Base-by-base conservation (phyloP, 1,140 invertebrate species). In the Berghia stephanieae region DNA sequence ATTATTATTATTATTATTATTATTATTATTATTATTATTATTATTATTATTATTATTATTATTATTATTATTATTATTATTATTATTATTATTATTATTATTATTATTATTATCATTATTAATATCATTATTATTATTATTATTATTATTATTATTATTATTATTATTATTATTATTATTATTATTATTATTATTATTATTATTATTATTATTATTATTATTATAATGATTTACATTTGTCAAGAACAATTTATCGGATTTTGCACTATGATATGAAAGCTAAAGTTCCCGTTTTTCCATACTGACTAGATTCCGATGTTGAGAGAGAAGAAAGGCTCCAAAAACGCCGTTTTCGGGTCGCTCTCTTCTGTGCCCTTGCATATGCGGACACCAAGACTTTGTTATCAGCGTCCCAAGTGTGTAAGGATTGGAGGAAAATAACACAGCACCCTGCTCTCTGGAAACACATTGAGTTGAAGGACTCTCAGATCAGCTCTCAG, bases 381-480 rank as follows among this genome's bases (percentile, higher is more conserved):
- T 86, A 82, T 69, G 75, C 86, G 36, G 86, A 87, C 72, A 82
- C 80, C 2, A 42, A 69, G n/a, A 79, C 80, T 16, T 77, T 86
- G 0, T 34, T 81, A 13, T 63, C 71, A 13, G 73, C 82, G 40
- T 66, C 85, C 0, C 43, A 72, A 10, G 83, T 87, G 13, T 83
- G 82, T 77, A 81, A 80, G 43, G 82, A 84, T 67, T 87, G 86
- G 86, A 77, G 79, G 21, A 78, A 84, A 36, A 80, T 87, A 63
- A 83, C 82, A 40, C 72, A 83, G 60, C 82, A 86, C 49, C 83
- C 85, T 49, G 77, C 80, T 18, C 77, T 87, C 21, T 87, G 86
- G 86, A 85, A 82, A 81, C 57, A 77, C 21, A 80, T 87, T 24
- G 43, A 52, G 6, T 52, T 87, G 16, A 80, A 73, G 42, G 79